Evolutionary conservation across 2,797 vertebrate genomes (phyloP), one percentile per base, ranked within the genome.

Genomic region (Xiphorhynchus erythropygius): DNA sequence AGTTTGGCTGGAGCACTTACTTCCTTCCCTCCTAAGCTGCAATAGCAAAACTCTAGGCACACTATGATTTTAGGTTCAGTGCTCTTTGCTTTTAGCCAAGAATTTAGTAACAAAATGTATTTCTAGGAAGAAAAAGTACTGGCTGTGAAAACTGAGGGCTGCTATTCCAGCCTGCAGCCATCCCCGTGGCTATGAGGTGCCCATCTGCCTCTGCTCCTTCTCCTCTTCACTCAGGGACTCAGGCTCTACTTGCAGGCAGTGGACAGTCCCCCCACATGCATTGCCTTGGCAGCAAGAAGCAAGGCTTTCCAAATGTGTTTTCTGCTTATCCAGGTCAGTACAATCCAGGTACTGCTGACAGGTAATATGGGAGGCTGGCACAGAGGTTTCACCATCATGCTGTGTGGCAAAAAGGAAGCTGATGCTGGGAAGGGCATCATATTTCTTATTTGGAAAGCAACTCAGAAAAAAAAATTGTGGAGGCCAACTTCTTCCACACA

Each of bases 191-290:
- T 27, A 2, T 0, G 0, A 67, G 46, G 49, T 21, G 17, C 13
- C 23, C 1, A 3, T 27, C 12, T 24, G 44, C 78, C 81, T 30
- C 42, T 52, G 16, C 55, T 65, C 2, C 33, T 60, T 47, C 73
- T 50, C 9, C 28, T 37, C 52, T 39, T 39, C 55, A 30, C 74
- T 24, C 32, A 13, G 62, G 27, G 4, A 14, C 11, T 14, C 0
- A 1, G 24, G 28, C 37, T 68, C 28, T 60, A 50, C 49, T 50
- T 30, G 8, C 16, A 4, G 70, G 21, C 35, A 11, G 1, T 1
- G n/a, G 42, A 7, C 1, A 3, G 15, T 13, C 24, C 33, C 35
- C 41, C 0, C 0, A 35, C 35, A 64, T 0, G 0, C 27, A 4
- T 13, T 39, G 19, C 13, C 46, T 41, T 7, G 30, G 21, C 4